Evolutionary conservation across 1,140 invertebrate genomes (phyloP).

Genomic region (Trichonephila inaurata): DNA sequence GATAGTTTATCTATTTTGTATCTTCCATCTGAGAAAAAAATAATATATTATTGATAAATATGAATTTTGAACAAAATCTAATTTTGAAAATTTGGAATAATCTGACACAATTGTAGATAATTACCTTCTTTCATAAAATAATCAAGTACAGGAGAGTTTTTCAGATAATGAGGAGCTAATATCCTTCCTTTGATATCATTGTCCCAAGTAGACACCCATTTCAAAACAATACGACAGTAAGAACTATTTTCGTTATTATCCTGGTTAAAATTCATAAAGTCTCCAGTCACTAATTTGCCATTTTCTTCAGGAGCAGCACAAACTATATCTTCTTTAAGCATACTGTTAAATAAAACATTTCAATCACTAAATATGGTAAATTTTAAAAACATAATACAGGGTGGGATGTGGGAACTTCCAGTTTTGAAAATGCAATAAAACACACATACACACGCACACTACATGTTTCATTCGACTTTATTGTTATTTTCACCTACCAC

Average conservation of each 20-base stretch:
- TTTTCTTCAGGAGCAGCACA: constrained; percentile 51
- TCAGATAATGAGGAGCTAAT: constrained; percentile 58
- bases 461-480: no score
- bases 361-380: no score
- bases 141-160: constrained; percentile 36
- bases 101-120: neutral
- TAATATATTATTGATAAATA: no score
- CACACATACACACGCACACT: no score
- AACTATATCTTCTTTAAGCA: constrained; percentile 32
- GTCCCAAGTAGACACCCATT: constrained; percentile 59
- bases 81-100: no score
- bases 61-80: no score
- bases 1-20: constrained; percentile 32
- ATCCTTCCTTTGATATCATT: constrained; percentile 53
- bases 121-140: constrained; percentile 42
- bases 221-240: constrained; percentile 70
- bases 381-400: no score
- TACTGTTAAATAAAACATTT: neutral
- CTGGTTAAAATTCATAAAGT: constrained; percentile 38
- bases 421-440: no score
- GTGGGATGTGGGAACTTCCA: no score
- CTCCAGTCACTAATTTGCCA: constrained; percentile 43
- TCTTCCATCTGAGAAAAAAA: constrained; percentile 1
- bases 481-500: no score
- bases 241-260: constrained; percentile 69